Conservation (phyloP, 2,888 invertebrate species). For the Drosophila basisetae region DNA sequence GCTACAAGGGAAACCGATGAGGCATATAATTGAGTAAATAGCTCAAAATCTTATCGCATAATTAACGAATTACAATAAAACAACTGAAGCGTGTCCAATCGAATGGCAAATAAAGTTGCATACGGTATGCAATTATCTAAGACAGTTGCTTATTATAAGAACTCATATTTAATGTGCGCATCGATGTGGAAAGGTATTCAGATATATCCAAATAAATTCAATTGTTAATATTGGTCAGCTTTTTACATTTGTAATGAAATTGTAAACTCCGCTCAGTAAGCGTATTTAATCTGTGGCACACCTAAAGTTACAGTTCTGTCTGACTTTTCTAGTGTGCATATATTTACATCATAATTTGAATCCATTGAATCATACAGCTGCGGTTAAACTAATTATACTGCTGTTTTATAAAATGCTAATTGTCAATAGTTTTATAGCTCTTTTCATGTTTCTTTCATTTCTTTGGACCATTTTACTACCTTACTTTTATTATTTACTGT, state of each 20-base stretch:
- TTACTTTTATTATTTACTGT: not conserved
- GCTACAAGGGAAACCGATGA: slow-evolving; percentile 34
- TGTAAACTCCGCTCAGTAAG: not conserved
- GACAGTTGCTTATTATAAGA: slow-evolving; percentile 8
- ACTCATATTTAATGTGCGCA: not conserved
- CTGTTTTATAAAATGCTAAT: not conserved
- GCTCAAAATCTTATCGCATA: slow-evolving; percentile 53
- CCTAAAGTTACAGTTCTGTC: not conserved
- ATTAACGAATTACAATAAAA: slow-evolving; percentile 54
- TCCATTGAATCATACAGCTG: not conserved
- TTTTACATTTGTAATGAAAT: not conserved
- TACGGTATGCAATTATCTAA: not conserved
- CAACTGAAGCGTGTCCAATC: slow-evolving; percentile 51
- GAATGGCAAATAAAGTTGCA: slow-evolving; percentile 23
- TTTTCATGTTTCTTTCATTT: not conserved
- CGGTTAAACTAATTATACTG: not conserved
- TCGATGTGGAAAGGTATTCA: slow-evolving; percentile 1
- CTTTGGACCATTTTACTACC: not conserved
- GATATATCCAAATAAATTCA: not conserved
- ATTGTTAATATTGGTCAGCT: not conserved
- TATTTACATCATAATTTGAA: not conserved
- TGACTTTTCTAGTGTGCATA: not conserved
- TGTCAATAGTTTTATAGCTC: not conserved
- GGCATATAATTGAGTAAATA: slow-evolving; percentile 59
- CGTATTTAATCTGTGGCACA: not conserved